These are phyloP conservation scores for Himalopsyche phryganea DNA, from an alignment of 1,140 invertebrate genomes.

Conservation along the genomic window DNA sequence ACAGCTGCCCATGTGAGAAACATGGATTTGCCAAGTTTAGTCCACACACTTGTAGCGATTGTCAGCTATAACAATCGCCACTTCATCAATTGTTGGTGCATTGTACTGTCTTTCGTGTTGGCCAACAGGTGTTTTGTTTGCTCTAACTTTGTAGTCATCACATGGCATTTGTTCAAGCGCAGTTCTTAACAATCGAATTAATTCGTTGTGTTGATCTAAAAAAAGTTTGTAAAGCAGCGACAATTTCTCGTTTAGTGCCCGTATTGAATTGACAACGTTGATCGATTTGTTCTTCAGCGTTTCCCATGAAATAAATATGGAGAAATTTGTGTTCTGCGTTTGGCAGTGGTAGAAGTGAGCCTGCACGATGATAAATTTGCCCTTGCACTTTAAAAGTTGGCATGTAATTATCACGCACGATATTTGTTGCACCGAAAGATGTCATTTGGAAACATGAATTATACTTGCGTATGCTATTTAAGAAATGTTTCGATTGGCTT, in stretches of 20 bases:
- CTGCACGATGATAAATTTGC: slow-evolving; percentile 6
- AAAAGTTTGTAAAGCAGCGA: background rate
- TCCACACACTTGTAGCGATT: no score
- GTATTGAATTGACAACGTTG: background rate
- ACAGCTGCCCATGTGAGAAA: no score
- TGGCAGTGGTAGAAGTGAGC: slow-evolving; percentile 1
- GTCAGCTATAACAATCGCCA: background rate
- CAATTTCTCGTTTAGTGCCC: background rate
- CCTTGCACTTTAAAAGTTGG: slow-evolving; percentile 4
- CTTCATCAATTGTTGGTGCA: background rate
- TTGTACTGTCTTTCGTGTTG: background rate
- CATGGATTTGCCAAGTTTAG: no score
- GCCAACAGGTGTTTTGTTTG: background rate
- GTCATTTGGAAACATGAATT: slow-evolving; percentile 45
- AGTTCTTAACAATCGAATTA: background rate
- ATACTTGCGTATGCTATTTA: slow-evolving; percentile 37
- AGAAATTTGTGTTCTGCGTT: no score
- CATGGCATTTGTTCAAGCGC: background rate
- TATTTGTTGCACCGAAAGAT: slow-evolving; percentile 37
- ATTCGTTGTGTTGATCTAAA: background rate
- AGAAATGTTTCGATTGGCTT: slow-evolving; percentile 37
- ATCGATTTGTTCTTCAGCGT: no score
- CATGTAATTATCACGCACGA: background rate
- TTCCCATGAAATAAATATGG: no score
- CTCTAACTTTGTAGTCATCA: no score